Evolutionary conservation across 2,113 vertebrate species (phyloP), one percentile per base, ranked within the genome.

Genomic region (Calonectris borealis): DNA sequence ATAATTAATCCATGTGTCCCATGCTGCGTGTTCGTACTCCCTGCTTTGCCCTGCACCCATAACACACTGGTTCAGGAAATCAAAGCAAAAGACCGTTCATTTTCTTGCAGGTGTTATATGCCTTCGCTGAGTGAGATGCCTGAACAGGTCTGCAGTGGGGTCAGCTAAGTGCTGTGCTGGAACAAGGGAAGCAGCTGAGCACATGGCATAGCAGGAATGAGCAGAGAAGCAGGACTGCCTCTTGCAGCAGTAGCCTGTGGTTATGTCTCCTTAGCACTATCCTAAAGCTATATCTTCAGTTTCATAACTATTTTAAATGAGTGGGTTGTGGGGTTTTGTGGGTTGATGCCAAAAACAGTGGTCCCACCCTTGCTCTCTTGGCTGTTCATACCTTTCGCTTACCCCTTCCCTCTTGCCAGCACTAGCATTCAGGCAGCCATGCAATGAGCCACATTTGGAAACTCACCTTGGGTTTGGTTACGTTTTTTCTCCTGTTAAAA

Each of bases 1-100:
- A 7, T 44, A 86, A 68, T 24, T 48, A 92, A 88, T 52, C 38
- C 16, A 0, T 0, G 5, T 18, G 9, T 52, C 10, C 34, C 49
- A 25, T 2, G 5, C 61, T 40, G 46, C 0, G 0, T 66, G n/a
- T 22, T 75, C 11, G 3, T 31, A 27, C 13, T 86, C 34, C 34
- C 26, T 61, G 42, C 7, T 75, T 75, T 87, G 44, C 22, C 38
- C n/a, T 61, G 52, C 26, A 51, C 19, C 18, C 17, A 3, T 18
- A 51, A 55, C 12, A 20, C 29, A 2, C 2, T 10, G 26, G 2
- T 54, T 84, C 25, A 81, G 42, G 42, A 90, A 85, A 85, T 17
- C 32, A 60, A 89, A 84, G 42, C 38, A 36, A n/a, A 76, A 55
- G n/a, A 29, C 16, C 13, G 46, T 40, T 51, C 8, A 10, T 70